Percentiles rank a stretch among this genome's conserved stretches.
These are phyloP conservation scores for Dascyllus trimaculatus DNA, from an alignment of 2,113 vertebrate genomes.

Conservation along the genomic window DNA sequence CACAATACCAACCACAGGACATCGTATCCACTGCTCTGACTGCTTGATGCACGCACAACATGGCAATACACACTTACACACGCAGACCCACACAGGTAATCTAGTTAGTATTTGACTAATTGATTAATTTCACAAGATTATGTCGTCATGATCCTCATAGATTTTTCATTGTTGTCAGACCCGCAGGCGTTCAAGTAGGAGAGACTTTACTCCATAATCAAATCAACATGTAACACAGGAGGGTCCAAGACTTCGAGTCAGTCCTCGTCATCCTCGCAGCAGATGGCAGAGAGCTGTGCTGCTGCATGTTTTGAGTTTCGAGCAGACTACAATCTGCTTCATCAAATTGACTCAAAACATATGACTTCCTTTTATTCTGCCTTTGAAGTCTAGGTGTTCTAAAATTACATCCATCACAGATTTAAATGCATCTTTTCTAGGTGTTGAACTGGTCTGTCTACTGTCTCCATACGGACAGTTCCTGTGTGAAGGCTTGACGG, in stretches of 20 bases:
- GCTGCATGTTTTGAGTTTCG: slow-evolving; percentile 74
- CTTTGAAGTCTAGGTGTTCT: slow-evolving; percentile 52
- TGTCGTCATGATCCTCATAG: slow-evolving; percentile 37
- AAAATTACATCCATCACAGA: slow-evolving; percentile 29
- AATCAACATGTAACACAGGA: slow-evolving; percentile 76
- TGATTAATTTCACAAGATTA: slow-evolving; percentile 55
- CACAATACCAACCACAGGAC: slow-evolving; percentile 65
- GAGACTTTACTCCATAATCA: slow-evolving; percentile 69
- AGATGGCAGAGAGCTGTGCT: slow-evolving; percentile 62
- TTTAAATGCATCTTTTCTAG: slow-evolving; percentile 24
- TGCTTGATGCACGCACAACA: slow-evolving; percentile 18
- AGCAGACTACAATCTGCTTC: slow-evolving; percentile 58
- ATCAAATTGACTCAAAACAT: slow-evolving; percentile 70
- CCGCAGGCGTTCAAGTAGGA: slow-evolving; percentile 41
- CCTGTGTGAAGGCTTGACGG: slow-evolving; percentile 9
- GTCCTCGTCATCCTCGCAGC: slow-evolving; percentile 49
- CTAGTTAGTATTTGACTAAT: slow-evolving; percentile 27
- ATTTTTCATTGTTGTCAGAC: slow-evolving; percentile 55
- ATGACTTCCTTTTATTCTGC: slow-evolving; percentile 58
- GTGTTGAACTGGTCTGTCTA: slow-evolving; percentile 33
- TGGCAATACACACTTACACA: slow-evolving; percentile 1
- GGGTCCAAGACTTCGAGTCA: slow-evolving; percentile 66
- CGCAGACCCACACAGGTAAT: slow-evolving; percentile 17
- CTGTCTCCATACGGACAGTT: slow-evolving; percentile 4
- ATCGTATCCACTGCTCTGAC: slow-evolving; percentile 33